These are phyloP conservation scores for Ganaspis brasiliensis DNA, from an alignment of 2,888 invertebrate species.

Conservation along the genomic window DNA sequence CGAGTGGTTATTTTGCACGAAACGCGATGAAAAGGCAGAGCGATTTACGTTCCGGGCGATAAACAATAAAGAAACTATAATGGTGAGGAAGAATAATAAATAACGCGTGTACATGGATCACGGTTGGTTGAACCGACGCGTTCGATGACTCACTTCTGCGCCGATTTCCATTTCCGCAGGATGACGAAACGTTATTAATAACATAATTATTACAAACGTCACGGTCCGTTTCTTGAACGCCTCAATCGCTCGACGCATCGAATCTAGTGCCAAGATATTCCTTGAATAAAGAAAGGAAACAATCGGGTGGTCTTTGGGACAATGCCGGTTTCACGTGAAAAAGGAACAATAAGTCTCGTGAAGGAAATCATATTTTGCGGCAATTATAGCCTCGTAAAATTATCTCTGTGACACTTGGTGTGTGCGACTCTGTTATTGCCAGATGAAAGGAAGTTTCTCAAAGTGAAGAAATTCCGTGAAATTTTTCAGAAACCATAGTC, in stretches of 20 bases:
- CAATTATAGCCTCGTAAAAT: constrained; percentile 73
- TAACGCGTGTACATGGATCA: constrained; percentile 49
- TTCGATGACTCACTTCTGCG: constrained; percentile 60
- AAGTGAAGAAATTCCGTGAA: constrained; percentile 10
- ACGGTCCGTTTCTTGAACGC: constrained; percentile 63
- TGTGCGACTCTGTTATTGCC: constrained; percentile 37
- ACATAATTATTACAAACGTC: constrained; percentile 64
- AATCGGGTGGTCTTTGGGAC: constrained; percentile 53
- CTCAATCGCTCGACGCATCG: constrained; percentile 49
- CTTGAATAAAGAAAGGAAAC: constrained; percentile 46
- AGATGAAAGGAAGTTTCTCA: constrained; percentile 4
- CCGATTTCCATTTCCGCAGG: constrained; percentile 67
- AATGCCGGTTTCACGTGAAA: constrained; percentile 55
- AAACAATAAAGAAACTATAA: constrained; percentile 41
- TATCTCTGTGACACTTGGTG: constrained; percentile 57
- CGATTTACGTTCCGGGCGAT: constrained; percentile 54
- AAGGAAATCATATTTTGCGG: constrained; percentile 65
- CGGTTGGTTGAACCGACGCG: constrained; percentile 51
- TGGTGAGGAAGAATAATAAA: constrained; percentile 38
- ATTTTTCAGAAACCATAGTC: not conserved
- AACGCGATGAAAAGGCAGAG: constrained; percentile 23
- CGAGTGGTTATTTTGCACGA: constrained; percentile 14
- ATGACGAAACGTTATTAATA: constrained; percentile 67
- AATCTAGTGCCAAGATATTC: constrained; percentile 51
- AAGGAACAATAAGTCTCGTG: constrained; percentile 53